These are phyloP conservation scores for Cotesia glomerata DNA, from an alignment of 1,140 invertebrate species.

Conservation along the genomic window DNA sequence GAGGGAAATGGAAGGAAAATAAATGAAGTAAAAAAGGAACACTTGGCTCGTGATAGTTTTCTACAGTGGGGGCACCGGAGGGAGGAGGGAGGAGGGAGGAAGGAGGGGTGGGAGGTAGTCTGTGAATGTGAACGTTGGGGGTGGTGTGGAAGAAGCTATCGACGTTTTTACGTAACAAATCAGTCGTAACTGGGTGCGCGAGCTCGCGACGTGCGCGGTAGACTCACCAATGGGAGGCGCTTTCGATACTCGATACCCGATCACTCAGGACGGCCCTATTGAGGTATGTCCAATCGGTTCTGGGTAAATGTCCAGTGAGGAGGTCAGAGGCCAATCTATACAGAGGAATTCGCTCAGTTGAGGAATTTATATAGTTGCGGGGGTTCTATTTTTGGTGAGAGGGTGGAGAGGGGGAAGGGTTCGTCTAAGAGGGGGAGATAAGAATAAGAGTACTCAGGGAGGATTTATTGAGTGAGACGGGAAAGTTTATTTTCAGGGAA, in stretches of 20 bases:
- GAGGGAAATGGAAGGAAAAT: constrained; percentile 1
- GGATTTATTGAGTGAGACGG: too few species aligned
- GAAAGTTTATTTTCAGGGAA: too few species aligned
- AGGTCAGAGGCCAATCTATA: constrained; percentile 21
- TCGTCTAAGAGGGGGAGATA: too few species aligned
- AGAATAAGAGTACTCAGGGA: too few species aligned
- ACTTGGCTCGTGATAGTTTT: background rate
- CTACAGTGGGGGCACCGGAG: constrained; percentile 17
- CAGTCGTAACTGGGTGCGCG: constrained; percentile 61
- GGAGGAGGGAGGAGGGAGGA: constrained; percentile 27
- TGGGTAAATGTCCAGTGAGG: constrained; percentile 54
- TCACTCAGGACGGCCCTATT: constrained; percentile 58
- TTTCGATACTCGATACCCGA: constrained; percentile 65
- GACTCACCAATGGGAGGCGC: constrained; percentile 58
- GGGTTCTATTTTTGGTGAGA: too few species aligned
- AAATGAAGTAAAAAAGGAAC: constrained; percentile 8
- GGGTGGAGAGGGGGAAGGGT: too few species aligned
- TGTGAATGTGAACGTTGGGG: constrained; percentile 20
- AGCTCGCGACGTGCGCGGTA: constrained; percentile 55
- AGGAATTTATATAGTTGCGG: too few species aligned
- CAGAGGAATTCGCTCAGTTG: background rate
- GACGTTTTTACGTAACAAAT: constrained; percentile 66
- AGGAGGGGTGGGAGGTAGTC: constrained; percentile 15
- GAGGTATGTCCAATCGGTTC: constrained; percentile 59
- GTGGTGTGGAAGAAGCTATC: constrained; percentile 59